Evolutionary conservation across 2,888 invertebrate genomes (phyloP).

Genomic region (Drosophila nigritarsus): DNA sequence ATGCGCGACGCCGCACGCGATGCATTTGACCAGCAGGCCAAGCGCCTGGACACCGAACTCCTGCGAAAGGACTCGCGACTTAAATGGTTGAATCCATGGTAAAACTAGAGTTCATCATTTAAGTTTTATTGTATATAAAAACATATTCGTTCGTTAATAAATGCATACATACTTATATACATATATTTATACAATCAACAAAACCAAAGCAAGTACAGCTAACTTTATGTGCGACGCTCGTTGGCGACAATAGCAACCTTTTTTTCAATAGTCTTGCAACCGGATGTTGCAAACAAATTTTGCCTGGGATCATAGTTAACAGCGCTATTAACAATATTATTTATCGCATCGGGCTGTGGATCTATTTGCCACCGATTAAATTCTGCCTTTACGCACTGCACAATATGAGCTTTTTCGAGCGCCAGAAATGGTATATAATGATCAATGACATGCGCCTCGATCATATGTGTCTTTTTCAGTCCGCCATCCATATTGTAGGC

Average conservation of each 20-base stretch:
- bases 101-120: slow-evolving; percentile 34
- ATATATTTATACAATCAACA: too few relatives aligned
- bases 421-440: slow-evolving; percentile 98
- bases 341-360: slow-evolving; percentile 29
- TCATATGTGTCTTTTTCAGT: slow-evolving; percentile 92
- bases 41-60: slow-evolving; percentile 89
- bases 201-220: too few relatives aligned
- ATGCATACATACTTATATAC: too few relatives aligned
- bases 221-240: neutral
- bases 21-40: slow-evolving; percentile 87
- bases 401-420: slow-evolving; percentile 93
- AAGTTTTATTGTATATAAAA: slow-evolving; percentile 13
- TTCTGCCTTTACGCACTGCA: slow-evolving; percentile 90
- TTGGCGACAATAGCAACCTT: slow-evolving; percentile 87
- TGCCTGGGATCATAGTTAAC: slow-evolving; percentile 89
- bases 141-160: neutral
- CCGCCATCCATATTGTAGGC: slow-evolving; percentile 92
- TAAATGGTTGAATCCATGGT: slow-evolving; percentile 89
- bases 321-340: slow-evolving; percentile 84
- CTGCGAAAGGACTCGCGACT: slow-evolving; percentile 89
- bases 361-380: slow-evolving; percentile 85
- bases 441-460: slow-evolving; percentile 94
- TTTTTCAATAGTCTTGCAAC: slow-evolving; percentile 95
- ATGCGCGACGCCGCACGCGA: slow-evolving; percentile 87
- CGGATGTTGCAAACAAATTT: slow-evolving; percentile 91